phyloP scores from a whole-genome alignment of 1,140 invertebrate genomes.

The Drosophila ambigua region DNA sequence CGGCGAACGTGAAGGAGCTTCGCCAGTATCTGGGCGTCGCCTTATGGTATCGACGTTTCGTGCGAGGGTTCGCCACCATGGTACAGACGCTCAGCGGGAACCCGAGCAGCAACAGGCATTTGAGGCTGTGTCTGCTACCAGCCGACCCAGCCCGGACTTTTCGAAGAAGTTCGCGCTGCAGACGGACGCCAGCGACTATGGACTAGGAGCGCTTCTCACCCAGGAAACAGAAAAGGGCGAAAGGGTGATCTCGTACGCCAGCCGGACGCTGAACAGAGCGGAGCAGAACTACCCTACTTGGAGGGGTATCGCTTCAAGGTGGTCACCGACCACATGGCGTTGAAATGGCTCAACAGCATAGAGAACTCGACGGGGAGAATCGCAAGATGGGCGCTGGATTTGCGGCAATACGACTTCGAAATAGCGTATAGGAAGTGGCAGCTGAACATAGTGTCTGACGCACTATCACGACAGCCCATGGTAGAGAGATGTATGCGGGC shows the following conservation, averaged over 20 bases:
- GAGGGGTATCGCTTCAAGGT: too few species aligned
- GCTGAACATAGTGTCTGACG: too few species aligned
- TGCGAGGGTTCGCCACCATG: background rate
- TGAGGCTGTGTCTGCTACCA: background rate
- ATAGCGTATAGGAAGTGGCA: too few species aligned
- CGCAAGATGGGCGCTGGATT: background rate
- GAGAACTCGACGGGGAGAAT: background rate
- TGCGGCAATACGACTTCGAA: too few species aligned
- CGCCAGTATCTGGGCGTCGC: background rate
- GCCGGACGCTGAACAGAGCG: conserved; percentile 76
- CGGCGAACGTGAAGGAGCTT: background rate
- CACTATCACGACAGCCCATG: too few species aligned
- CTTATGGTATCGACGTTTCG: background rate
- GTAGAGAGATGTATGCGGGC: too few species aligned
- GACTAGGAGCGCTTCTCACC: conserved; percentile 55
- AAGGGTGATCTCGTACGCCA: conserved; percentile 79
- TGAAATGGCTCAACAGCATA: background rate
- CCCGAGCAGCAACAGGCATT: conserved; percentile 9
- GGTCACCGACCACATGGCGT: too few species aligned
- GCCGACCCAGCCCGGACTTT: conserved; percentile 19
- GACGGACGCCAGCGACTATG: conserved; percentile 64
- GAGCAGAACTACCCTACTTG: too few species aligned
- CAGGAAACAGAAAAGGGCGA: conserved; percentile 25
- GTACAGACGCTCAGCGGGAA: background rate
- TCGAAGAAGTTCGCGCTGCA: background rate